Percentiles rank a stretch among this genome's conserved stretches.
phyloP scores from a whole-genome alignment of 2,888 invertebrate species.

The Osmoderma eremita region DNA sequence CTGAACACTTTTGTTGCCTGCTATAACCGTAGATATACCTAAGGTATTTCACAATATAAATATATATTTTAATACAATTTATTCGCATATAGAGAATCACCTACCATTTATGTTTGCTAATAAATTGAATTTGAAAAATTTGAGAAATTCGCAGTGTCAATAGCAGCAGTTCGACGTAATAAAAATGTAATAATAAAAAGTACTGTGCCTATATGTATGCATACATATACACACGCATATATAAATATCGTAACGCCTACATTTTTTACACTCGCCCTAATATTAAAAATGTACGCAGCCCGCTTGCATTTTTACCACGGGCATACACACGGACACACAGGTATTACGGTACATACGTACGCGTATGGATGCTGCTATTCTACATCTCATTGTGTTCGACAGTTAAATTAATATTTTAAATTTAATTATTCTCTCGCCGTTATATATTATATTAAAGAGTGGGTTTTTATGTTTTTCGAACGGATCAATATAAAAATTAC shows the following conservation, averaged over 20 bases:
- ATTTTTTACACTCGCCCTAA: background rate
- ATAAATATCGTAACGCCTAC: conserved; percentile 13
- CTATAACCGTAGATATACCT: no score
- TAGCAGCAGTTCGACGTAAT: conserved; percentile 19
- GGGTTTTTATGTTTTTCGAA: conserved; percentile 33
- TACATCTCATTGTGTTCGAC: conserved; percentile 40
- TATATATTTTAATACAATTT: no score
- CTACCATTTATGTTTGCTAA: conserved; percentile 11
- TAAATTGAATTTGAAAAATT: conserved; percentile 33
- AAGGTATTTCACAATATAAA: no score
- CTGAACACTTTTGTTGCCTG: no score
- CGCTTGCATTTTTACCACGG: background rate
- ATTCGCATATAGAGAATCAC: background rate
- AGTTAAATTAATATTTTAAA: conserved; percentile 43
- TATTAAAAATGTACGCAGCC: conserved; percentile 22
- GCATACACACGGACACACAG: background rate
- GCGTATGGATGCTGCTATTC: conserved; percentile 5
- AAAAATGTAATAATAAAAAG: conserved; percentile 35
- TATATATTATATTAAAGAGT: conserved; percentile 40
- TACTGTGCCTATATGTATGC: conserved; percentile 6
- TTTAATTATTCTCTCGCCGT: conserved; percentile 41
- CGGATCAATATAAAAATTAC: conserved; percentile 39
- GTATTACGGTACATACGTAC: conserved; percentile 13
- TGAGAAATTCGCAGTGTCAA: conserved; percentile 28
- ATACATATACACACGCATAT: background rate